A percentile compares a stretch with the other conserved stretches of the same genome.
Conservation (phyloP, 2,113 vertebrate genomes). For the Oceanodroma tethys region DNA sequence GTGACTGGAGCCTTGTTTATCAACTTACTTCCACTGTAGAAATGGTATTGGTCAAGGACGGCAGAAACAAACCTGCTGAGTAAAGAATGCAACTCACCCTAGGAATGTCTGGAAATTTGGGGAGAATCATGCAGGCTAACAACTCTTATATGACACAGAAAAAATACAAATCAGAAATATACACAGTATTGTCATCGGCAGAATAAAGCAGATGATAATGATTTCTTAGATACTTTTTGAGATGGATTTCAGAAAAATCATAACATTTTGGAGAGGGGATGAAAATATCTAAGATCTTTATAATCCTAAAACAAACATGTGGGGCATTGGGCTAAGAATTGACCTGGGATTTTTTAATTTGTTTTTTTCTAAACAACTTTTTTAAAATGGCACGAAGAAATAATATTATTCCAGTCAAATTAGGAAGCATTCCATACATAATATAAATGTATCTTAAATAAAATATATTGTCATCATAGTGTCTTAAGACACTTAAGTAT, state of each 20-base stretch:
- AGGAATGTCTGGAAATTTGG: background rate
- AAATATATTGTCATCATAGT: background rate
- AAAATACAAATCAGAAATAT: background rate
- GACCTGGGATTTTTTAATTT: background rate
- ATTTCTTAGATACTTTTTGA: background rate
- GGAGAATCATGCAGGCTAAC: background rate
- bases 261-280: background rate
- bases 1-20: background rate
- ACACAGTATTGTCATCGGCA: accelerated
- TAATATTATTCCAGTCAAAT: background rate
- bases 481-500: background rate
- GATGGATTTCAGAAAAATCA: background rate
- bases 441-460: background rate
- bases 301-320: background rate
- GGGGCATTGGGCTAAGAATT: background rate
- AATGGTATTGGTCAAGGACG: background rate
- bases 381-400: background rate
- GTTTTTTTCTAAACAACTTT: background rate
- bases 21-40: background rate
- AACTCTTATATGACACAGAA: background rate
- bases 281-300: background rate
- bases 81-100: background rate
- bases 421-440: background rate
- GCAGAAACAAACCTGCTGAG: background rate
- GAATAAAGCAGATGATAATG: background rate